Conservation (phyloP, 1,140 invertebrate genomes). For the Caenorhabditis elegans region DNA sequence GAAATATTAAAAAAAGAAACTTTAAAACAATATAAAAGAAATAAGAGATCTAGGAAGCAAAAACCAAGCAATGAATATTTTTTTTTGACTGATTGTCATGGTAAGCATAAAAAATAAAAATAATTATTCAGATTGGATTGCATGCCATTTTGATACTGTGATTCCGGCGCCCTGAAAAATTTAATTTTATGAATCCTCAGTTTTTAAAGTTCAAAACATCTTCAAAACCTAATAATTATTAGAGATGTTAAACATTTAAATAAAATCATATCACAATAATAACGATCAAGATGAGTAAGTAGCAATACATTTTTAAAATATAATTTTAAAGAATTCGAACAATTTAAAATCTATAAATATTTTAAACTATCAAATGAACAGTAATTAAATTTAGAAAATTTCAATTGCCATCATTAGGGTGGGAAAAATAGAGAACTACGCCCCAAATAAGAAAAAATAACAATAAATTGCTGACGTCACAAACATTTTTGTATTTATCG, state of each 20-base stretch:
- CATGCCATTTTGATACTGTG: constrained; percentile 35
- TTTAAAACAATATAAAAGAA: not conserved
- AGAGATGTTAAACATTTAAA: no score
- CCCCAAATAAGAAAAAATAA: not conserved
- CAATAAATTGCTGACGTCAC: not conserved
- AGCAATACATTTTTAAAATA: no score
- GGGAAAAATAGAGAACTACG: no score
- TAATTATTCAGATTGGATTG: constrained; percentile 9
- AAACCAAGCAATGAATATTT: not conserved
- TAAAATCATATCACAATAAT: no score
- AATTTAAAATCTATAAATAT: no score
- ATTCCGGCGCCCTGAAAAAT: constrained; percentile 29
- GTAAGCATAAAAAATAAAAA: no score
- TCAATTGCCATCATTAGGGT: no score
- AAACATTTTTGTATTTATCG: not conserved
- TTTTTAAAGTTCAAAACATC: not conserved
- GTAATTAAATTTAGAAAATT: no score
- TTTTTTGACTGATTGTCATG: not conserved
- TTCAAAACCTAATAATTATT: no score
- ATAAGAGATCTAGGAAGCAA: not conserved
- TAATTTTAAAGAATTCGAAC: no score
- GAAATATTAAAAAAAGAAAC: not conserved
- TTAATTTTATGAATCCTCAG: not conserved
- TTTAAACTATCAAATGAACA: no score
- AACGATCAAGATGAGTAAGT: no score